Evolutionary conservation across 2,797 vertebrate genomes (phyloP).

Genomic region (Rachycentron canadum): DNA sequence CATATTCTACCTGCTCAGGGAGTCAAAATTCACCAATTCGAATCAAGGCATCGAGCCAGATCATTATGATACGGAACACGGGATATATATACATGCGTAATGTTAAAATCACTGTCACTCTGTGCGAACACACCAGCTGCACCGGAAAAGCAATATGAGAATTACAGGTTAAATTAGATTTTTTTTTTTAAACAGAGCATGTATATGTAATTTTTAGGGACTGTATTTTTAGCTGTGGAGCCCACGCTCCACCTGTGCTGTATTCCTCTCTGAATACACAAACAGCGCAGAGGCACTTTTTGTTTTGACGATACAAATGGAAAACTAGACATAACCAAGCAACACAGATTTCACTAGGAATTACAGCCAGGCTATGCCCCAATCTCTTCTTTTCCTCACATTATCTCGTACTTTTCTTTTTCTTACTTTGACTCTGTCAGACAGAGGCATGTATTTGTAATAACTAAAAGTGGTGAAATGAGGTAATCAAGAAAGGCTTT

Average conservation of each 20-base stretch:
- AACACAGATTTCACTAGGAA: conserved; percentile 40
- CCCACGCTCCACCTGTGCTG: conserved; percentile 53
- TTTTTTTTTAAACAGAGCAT: conserved; percentile 34
- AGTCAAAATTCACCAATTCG: conserved; percentile 69
- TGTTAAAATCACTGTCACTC: conserved; percentile 43
- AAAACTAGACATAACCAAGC: conserved; percentile 31
- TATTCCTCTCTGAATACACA: conserved; percentile 55
- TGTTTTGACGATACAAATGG: conserved; percentile 46
- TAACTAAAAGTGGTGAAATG: not conserved
- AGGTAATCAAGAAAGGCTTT: not conserved
- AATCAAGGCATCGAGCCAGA: conserved; percentile 76
- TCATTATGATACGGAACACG: conserved; percentile 71
- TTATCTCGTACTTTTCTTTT: conserved; percentile 29
- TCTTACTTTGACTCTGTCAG: conserved; percentile 5
- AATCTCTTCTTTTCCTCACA: conserved; percentile 30
- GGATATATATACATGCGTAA: conserved; percentile 54
- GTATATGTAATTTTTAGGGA: conserved; percentile 54
- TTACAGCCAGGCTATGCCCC: conserved; percentile 24
- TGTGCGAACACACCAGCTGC: conserved; percentile 53
- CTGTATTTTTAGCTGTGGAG: conserved; percentile 57
- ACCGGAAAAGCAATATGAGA: conserved; percentile 57
- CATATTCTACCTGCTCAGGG: conserved; percentile 54
- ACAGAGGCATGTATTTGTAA: conserved; percentile 7
- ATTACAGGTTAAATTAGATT: conserved; percentile 64
- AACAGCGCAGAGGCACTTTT: conserved; percentile 19